Base-by-base conservation (phyloP, 2,888 invertebrate genomes). In the Microchrysa polita region DNA sequence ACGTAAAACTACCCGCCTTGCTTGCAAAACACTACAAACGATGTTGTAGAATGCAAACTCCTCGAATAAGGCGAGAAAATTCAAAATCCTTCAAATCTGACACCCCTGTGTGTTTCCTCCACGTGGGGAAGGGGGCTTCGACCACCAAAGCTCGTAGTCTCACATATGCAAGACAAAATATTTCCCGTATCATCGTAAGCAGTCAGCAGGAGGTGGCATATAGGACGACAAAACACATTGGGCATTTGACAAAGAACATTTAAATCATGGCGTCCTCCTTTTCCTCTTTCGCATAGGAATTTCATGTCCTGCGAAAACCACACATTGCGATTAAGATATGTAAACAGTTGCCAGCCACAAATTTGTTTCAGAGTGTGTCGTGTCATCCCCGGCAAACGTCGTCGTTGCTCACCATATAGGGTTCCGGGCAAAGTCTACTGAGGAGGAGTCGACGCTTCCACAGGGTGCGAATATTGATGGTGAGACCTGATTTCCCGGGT, bases 331-430 rank as follows among this genome's bases (percentile, higher is more conserved):
- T 61, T 40, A 61, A 40, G n/a, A 61, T 61, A 61, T 61, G 61
- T 61, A 40, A 61, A 42, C 61, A 61, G 16, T 23, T 61, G n/a
- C 34, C 18, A 61, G 34, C 42, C 61, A 42, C 61, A 61, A 61
- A 61, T 61, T 61, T 61, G 40, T 59, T 59, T n/a, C 59, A 22
- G 23, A n/a, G n/a, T n/a, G n/a, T 59, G 59, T 59, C 23, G 59
- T n/a, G n/a, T 55, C 7, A 18, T 23, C 22, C 20, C 23, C 23
- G n/a, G n/a, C n/a, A n/a, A n/a, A n/a, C n/a, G 59, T 2, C 27
- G 27, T 34, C 27, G 27, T 34, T 2, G 27, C 7, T 34, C 27
- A 34, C 4, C 4, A 34, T 7, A 52, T 0, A 14, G n/a, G n/a
- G n/a, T n/a, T n/a, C n/a, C n/a, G n/a, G n/a, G n/a, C 52, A 16